phyloP scores from a whole-genome alignment of 2,888 invertebrate species.

The Patella ulyssiponensis region DNA sequence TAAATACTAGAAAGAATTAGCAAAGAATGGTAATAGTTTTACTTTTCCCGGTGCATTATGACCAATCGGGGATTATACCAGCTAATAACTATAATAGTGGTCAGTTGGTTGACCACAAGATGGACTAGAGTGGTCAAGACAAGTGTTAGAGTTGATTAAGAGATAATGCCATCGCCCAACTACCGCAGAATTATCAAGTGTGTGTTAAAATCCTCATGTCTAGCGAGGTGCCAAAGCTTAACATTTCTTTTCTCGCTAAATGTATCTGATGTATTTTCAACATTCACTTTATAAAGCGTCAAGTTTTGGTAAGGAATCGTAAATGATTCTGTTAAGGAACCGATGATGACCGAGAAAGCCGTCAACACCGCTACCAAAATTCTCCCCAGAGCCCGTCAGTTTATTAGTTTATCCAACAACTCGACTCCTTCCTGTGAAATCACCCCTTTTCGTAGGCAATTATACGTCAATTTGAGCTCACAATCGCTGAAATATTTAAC shows the following conservation, averaged over 20 bases:
- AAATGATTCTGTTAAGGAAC: constrained; percentile 9
- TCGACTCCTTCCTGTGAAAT: not conserved
- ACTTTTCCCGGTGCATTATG: no score
- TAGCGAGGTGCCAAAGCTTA: not conserved
- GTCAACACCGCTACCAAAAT: constrained; percentile 6
- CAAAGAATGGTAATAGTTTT: no score
- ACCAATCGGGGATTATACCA: no score
- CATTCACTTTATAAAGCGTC: constrained; percentile 3
- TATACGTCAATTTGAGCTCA: constrained; percentile 4
- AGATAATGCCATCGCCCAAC: not conserved
- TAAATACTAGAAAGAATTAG: no score
- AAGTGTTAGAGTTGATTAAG: constrained; percentile 3
- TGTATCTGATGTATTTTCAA: not conserved
- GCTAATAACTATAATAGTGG: not conserved
- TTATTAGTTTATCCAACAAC: constrained; percentile 2
- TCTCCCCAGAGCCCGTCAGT: not conserved
- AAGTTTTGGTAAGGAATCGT: not conserved
- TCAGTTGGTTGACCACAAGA: not conserved
- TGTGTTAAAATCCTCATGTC: constrained; percentile 1
- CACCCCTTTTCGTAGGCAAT: not conserved
- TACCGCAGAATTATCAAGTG: not conserved
- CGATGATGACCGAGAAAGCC: not conserved
- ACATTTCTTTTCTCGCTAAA: constrained; percentile 1
- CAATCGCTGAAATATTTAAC: constrained; percentile 5
- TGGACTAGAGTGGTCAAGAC: not conserved